Conservation (phyloP, 2,113 vertebrate species). For the Oreochromis aureus region DNA sequence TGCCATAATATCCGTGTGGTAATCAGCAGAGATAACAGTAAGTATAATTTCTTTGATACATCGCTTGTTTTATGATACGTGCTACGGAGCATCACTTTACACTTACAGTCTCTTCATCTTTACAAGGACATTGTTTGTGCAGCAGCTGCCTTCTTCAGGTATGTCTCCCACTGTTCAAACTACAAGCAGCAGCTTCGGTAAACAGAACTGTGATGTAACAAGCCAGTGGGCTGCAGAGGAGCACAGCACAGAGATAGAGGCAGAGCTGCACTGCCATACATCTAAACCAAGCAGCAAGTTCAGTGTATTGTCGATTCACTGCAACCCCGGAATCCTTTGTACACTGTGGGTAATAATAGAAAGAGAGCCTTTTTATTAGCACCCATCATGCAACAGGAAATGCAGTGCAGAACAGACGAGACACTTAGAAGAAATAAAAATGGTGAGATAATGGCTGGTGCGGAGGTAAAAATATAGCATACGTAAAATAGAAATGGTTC, state of each 20-base stretch:
- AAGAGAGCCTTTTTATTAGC: not conserved
- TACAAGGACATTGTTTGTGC: not conserved
- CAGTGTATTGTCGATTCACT: not conserved
- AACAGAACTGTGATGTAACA: not conserved
- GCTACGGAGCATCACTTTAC: not conserved
- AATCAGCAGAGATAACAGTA: not conserved
- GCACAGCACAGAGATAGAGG: not conserved
- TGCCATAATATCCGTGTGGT: not conserved
- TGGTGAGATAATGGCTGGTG: not conserved
- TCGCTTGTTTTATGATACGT: not conserved
- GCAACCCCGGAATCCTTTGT: not conserved
- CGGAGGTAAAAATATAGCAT: not conserved
- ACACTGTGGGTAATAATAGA: not conserved
- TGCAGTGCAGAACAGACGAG: not conserved
- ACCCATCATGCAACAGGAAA: not conserved
- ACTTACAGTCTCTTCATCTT: not conserved
- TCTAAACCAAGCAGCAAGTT: not conserved
- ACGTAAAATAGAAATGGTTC: not conserved
- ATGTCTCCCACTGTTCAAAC: not conserved
- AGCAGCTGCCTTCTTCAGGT: not conserved
- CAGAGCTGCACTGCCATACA: not conserved
- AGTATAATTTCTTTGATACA: not conserved
- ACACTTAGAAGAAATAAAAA: not conserved
- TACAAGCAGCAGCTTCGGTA: not conserved
- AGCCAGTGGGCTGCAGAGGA: not conserved